Percentiles rank a stretch among this genome's conserved stretches.
Evolutionary conservation across 2,888 invertebrate genomes (phyloP).

Genomic region (Margaritifera margaritifera): DNA sequence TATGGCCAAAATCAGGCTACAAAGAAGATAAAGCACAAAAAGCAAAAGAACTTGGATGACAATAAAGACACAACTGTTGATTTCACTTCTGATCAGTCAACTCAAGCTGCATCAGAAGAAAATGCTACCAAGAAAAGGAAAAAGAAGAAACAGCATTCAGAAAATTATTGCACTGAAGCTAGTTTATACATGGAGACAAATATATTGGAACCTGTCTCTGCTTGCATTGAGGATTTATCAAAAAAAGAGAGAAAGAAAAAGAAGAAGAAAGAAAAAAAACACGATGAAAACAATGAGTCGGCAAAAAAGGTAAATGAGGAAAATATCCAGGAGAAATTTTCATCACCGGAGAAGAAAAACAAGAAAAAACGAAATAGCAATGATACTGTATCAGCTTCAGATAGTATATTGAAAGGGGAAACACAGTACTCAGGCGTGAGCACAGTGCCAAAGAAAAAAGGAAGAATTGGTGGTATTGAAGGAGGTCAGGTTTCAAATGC

Average conservation of each 20-base stretch:
- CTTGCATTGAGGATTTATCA: constrained; percentile 5
- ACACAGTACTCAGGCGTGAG: background rate
- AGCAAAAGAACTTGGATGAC: constrained; percentile 3
- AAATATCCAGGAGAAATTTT: background rate
- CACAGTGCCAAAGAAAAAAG: background rate
- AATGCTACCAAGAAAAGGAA: constrained; percentile 4
- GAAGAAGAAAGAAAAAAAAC: constrained; percentile 18
- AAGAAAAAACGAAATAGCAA: constrained; percentile 1
- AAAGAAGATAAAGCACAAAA: constrained; percentile 15
- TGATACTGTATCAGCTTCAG: constrained; percentile 1
- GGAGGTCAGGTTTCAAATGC: background rate
- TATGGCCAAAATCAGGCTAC: constrained; percentile 9
- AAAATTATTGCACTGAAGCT: background rate
- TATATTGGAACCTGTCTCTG: constrained; percentile 3
- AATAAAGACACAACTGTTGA: background rate
- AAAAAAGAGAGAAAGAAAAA: constrained; percentile 25
- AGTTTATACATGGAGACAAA: background rate
- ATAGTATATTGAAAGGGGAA: background rate
- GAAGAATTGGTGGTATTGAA: background rate
- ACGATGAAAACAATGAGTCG: constrained; percentile 19
- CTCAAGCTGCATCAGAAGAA: no score
- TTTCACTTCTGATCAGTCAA: no score
- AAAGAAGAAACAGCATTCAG: constrained; percentile 14
- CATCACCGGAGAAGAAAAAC: background rate
- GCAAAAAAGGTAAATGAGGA: constrained; percentile 3